Evolutionary conservation across 2,113 vertebrate species (phyloP).

Genomic region (Coracopsis vasa): DNA sequence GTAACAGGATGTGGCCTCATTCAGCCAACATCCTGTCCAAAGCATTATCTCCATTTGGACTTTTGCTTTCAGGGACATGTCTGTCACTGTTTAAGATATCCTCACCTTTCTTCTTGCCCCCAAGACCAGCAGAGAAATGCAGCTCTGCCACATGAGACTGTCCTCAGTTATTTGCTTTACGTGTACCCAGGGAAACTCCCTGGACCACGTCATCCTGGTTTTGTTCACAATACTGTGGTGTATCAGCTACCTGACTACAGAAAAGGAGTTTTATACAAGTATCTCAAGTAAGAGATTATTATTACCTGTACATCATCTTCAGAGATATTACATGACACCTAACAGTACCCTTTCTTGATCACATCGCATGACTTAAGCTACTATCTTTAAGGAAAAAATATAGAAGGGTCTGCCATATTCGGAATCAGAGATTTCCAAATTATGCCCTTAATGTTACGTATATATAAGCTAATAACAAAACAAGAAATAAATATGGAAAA

Average conservation of each 20-base stretch:
- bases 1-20: background rate
- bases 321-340: background rate
- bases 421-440: background rate
- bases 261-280: background rate
- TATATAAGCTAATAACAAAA: background rate
- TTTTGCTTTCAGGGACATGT: background rate
- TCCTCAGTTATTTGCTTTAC: background rate
- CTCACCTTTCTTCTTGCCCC: background rate
- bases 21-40: background rate
- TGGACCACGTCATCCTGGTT: background rate
- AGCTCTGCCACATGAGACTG: fast-evolving
- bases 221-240: background rate
- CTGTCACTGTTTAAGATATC: background rate
- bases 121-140: background rate
- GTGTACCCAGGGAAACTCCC: background rate
- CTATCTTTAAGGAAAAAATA: background rate
- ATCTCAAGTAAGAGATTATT: background rate
- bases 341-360: background rate
- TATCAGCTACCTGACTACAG: background rate
- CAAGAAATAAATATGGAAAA: background rate
- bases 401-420: background rate
- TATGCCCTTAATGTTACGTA: background rate
- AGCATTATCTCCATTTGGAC: background rate
- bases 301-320: background rate
- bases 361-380: background rate